phyloP scores from a whole-genome alignment of 2,888 invertebrate genomes.

The Holacanthella duospinosa region DNA sequence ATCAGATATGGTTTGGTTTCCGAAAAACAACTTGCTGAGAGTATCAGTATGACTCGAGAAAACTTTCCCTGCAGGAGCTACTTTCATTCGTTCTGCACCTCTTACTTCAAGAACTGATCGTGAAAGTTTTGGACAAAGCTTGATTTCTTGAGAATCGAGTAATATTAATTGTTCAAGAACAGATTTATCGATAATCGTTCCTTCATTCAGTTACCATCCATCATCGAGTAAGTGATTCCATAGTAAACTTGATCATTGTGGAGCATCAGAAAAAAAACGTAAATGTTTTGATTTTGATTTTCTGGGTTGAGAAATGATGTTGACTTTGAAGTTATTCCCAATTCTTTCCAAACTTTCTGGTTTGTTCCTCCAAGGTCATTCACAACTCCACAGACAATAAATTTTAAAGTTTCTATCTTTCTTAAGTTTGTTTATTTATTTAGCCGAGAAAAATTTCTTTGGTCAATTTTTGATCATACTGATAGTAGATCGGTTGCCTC shows the following conservation, averaged over 20 bases:
- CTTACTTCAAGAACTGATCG: background rate
- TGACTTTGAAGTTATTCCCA: background rate
- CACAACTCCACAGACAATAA: background rate
- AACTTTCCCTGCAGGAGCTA: background rate
- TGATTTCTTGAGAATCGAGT: background rate
- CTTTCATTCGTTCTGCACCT: background rate
- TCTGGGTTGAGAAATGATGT: background rate
- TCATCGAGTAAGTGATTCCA: conserved; percentile 23
- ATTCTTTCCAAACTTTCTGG: background rate
- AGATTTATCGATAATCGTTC: conserved; percentile 5
- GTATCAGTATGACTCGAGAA: background rate
- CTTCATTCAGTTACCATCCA: conserved; percentile 10
- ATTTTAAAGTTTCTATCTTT: background rate
- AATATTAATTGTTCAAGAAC: background rate
- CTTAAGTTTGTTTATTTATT: background rate
- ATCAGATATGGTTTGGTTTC: background rate
- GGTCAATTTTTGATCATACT: background rate
- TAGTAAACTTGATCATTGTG: conserved; percentile 22
- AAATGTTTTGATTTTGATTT: background rate
- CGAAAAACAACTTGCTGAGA: background rate
- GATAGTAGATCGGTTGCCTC: background rate
- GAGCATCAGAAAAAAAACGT: conserved; percentile 25
- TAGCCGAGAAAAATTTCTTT: background rate
- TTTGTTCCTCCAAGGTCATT: background rate
- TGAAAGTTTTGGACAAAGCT: background rate